Evolutionary conservation across 2,888 invertebrate genomes (phyloP).

Genomic region (Luperina testacea): DNA sequence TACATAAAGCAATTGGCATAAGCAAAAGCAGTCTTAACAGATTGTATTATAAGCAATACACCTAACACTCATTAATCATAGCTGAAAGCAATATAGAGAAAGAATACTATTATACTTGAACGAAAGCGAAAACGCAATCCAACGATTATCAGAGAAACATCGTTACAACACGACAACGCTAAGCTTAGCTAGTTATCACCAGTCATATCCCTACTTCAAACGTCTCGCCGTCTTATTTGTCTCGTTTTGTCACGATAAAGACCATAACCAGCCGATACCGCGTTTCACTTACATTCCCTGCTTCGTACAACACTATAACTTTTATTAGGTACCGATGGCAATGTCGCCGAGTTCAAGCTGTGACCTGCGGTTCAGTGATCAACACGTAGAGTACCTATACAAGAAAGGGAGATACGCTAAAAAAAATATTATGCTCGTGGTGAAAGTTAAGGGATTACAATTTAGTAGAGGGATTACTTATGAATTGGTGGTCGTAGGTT

Average conservation of each 20-base stretch:
- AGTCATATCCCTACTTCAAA: background rate
- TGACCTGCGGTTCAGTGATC: slow-evolving; percentile 28
- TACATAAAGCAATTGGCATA: background rate
- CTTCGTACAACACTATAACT: slow-evolving; percentile 10
- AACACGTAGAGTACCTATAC: background rate
- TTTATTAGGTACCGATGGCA: slow-evolving; percentile 34
- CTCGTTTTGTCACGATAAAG: slow-evolving; percentile 17
- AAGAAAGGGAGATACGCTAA: background rate
- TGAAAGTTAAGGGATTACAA: background rate
- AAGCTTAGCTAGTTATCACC: background rate
- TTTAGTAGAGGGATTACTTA: no score
- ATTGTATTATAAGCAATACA: background rate
- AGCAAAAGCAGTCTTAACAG: background rate
- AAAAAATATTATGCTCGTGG: background rate
- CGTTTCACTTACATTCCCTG: slow-evolving; percentile 38
- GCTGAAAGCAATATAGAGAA: background rate
- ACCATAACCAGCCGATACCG: slow-evolving; percentile 5
- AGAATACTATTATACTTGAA: background rate
- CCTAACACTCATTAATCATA: background rate
- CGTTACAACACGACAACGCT: background rate
- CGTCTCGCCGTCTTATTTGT: slow-evolving; percentile 20
- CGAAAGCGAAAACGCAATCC: background rate
- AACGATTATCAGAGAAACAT: background rate
- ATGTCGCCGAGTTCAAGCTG: slow-evolving; percentile 39
- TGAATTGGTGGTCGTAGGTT: no score